A percentile compares a stretch with the other conserved stretches of the same genome.
phyloP scores from a whole-genome alignment of 2,797 vertebrate genomes.

The Vipera latastei region DNA sequence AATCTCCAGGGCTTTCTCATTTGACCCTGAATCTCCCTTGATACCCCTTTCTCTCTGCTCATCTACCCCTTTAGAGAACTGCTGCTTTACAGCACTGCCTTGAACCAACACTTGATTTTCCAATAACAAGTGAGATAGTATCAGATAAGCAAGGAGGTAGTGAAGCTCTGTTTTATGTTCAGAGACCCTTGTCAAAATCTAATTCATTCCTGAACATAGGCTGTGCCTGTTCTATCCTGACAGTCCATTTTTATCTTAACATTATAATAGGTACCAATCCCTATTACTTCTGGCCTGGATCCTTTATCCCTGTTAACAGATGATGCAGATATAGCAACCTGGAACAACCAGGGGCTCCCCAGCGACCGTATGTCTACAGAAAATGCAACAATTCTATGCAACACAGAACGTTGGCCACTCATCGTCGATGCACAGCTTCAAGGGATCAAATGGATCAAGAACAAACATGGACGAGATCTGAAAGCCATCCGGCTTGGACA shows the following conservation, averaged over 20 bases:
- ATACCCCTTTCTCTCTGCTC: background rate
- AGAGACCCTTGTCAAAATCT: background rate
- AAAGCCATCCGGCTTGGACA: slow-evolving; percentile 70
- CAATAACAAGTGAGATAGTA: background rate
- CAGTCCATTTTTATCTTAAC: background rate
- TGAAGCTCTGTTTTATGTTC: background rate
- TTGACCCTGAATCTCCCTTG: background rate
- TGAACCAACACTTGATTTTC: background rate
- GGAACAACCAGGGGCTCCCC: slow-evolving; percentile 78
- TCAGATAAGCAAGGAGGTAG: background rate
- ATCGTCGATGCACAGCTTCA: slow-evolving; percentile 75
- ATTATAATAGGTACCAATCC: slow-evolving; percentile 70
- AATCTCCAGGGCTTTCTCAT: background rate
- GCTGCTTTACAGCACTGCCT: background rate
- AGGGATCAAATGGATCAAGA: slow-evolving; percentile 76
- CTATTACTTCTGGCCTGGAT: slow-evolving; percentile 69
- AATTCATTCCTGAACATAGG: background rate
- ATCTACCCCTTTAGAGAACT: background rate
- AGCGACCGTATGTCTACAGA: slow-evolving; percentile 72
- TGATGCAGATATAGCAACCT: slow-evolving; percentile 64
- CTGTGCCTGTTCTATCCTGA: background rate
- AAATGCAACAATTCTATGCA: slow-evolving; percentile 75
- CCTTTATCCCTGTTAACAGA: slow-evolving; percentile 73
- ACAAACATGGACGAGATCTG: slow-evolving; percentile 59
- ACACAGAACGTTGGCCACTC: slow-evolving; percentile 73